Conservation (phyloP, 2,113 vertebrate species). For the Lophochroa leadbeateri region DNA sequence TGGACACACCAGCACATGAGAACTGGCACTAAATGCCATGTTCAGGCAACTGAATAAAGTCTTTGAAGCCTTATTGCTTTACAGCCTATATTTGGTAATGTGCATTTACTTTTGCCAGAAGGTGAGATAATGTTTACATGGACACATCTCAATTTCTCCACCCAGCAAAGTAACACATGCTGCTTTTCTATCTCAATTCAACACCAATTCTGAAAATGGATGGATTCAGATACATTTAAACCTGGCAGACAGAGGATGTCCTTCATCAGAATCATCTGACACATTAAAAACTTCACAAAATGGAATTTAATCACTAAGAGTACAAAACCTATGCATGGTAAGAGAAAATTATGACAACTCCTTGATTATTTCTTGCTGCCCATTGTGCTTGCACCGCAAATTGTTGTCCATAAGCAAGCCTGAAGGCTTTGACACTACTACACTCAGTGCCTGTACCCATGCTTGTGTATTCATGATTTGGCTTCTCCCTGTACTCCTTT, state of each 20-base stretch:
- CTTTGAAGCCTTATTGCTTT: neutral
- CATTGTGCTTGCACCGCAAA: neutral
- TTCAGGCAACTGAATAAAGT: neutral
- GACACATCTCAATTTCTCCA: neutral
- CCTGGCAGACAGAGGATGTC: neutral
- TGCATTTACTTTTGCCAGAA: neutral
- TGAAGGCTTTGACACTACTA: neutral
- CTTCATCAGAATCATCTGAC: neutral
- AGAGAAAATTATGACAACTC: neutral
- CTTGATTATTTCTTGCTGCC: neutral
- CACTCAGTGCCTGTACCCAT: neutral
- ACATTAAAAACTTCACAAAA: neutral
- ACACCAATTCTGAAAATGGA: neutral
- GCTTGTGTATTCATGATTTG: neutral
- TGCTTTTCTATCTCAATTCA: neutral
- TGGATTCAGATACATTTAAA: neutral
- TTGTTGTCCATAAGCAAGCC: neutral
- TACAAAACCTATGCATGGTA: neutral
- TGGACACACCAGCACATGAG: neutral
- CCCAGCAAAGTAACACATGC: neutral
- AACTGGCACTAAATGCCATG: neutral
- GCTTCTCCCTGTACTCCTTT: neutral
- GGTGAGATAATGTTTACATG: neutral
- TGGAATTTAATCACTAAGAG: neutral
- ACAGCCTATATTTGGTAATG: neutral